These are phyloP conservation scores for Notospermus geniculatus DNA, from an alignment of 1,140 invertebrate species.

Conservation along the genomic window DNA sequence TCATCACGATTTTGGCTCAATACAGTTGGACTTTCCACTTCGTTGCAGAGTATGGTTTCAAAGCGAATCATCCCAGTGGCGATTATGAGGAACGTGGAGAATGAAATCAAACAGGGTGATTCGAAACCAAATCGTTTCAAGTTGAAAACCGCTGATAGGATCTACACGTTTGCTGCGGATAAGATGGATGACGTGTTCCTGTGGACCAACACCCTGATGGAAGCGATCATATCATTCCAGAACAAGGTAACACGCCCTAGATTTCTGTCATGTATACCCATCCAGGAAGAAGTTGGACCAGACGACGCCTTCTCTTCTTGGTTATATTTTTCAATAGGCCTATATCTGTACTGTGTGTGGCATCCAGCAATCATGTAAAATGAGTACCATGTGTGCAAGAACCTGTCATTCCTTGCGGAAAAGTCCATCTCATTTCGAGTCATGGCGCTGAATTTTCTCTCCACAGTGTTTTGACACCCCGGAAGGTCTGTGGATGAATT, in stretches of 20 bases:
- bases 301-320: no score
- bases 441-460: no score
- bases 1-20: no score
- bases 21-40: no score
- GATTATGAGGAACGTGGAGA: constrained; percentile 42
- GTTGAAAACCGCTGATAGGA: constrained; percentile 33
- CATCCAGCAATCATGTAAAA: no score
- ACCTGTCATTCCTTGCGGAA: no score
- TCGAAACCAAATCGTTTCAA: constrained; percentile 38
- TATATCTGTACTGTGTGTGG: no score
- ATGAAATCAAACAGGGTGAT: constrained; percentile 35
- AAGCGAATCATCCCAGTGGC: constrained; percentile 49
- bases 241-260: not conserved
- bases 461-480: no score
- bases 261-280: not conserved
- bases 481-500: not conserved
- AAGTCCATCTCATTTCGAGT: no score
- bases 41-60: constrained; percentile 43
- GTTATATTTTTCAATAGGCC: no score
- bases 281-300: no score
- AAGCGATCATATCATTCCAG: constrained; percentile 26
- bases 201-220: constrained; percentile 40
- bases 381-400: no score
- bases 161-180: constrained; percentile 41
- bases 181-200: constrained; percentile 36